These are phyloP conservation scores for Stegodyphus dumicola DNA, from an alignment of 1,140 invertebrate genomes.

Conservation along the genomic window DNA sequence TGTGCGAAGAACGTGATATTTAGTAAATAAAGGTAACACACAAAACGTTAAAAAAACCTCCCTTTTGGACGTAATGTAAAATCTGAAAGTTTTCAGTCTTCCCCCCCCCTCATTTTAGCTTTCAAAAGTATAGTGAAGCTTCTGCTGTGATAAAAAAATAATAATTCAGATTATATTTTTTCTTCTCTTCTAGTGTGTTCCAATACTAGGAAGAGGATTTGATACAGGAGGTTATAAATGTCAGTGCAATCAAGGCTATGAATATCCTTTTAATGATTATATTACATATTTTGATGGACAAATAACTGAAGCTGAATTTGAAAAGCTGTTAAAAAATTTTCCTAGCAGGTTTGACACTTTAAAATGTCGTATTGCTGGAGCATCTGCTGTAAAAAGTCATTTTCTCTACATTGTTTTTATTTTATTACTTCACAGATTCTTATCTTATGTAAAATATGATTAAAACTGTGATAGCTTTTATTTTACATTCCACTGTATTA, in stretches of 20 bases:
- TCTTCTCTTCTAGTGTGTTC: conserved; percentile 80
- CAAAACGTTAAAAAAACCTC: no score
- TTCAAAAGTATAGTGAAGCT: no score
- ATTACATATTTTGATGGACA: conserved; percentile 97
- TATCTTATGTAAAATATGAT: not conserved
- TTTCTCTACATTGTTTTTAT: conserved; percentile 22
- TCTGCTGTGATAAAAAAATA: no score
- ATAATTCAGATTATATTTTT: no score
- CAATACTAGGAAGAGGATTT: conserved; percentile 89
- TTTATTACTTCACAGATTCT: conserved; percentile 26
- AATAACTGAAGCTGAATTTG: conserved; percentile 93
- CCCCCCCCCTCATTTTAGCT: no score
- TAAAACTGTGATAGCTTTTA: not conserved
- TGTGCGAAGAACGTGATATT: no score
- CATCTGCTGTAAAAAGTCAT: conserved; percentile 3
- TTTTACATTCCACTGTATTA: not conserved
- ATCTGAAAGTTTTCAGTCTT: no score
- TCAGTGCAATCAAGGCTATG: conserved; percentile 95
- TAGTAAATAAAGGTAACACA: no score
- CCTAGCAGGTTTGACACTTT: conserved; percentile 68
- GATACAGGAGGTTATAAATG: conserved; percentile 97
- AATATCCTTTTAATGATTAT: conserved; percentile 95
- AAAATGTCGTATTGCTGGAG: conserved; percentile 86
- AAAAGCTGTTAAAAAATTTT: conserved; percentile 82
- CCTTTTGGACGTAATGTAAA: no score